Conservation (phyloP, 2,797 vertebrate genomes). For the Sciurus carolinensis region DNA sequence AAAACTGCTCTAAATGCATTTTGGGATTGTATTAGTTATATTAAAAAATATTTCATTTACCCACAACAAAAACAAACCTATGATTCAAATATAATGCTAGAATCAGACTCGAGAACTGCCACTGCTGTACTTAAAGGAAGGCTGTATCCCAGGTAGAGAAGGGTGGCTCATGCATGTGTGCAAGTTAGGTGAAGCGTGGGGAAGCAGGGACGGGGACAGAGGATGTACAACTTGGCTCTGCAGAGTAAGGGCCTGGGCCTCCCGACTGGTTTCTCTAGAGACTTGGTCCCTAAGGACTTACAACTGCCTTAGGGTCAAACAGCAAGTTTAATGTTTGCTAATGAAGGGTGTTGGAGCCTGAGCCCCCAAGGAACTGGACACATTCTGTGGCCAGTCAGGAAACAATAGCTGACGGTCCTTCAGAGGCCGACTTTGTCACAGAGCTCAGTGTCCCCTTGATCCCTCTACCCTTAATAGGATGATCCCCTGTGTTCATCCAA, state of each 20-base stretch:
- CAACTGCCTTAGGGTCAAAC: neutral
- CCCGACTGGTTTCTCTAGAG: neutral
- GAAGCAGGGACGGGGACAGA: too few relatives aligned
- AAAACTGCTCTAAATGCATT: neutral
- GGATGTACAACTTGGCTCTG: too few relatives aligned
- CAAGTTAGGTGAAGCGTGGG: neutral
- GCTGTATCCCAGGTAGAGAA: neutral
- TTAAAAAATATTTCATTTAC: neutral
- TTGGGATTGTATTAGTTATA: neutral
- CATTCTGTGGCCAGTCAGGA: neutral
- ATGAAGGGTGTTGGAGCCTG: neutral
- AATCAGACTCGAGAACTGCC: neutral
- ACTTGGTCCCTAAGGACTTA: neutral
- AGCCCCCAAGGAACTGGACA: neutral
- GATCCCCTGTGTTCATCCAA: neutral
- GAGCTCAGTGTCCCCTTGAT: rapidly evolving
- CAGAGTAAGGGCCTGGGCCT: neutral
- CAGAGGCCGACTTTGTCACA: too few relatives aligned
- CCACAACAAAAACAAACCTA: neutral
- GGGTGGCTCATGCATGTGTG: too few relatives aligned
- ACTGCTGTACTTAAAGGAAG: neutral
- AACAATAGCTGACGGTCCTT: neutral
- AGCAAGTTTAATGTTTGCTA: neutral
- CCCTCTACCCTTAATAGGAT: neutral
- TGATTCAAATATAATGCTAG: neutral